phyloP scores from a whole-genome alignment of 2,113 vertebrate genomes.

The Sinocyclocheilus maitianheensis region DNA sequence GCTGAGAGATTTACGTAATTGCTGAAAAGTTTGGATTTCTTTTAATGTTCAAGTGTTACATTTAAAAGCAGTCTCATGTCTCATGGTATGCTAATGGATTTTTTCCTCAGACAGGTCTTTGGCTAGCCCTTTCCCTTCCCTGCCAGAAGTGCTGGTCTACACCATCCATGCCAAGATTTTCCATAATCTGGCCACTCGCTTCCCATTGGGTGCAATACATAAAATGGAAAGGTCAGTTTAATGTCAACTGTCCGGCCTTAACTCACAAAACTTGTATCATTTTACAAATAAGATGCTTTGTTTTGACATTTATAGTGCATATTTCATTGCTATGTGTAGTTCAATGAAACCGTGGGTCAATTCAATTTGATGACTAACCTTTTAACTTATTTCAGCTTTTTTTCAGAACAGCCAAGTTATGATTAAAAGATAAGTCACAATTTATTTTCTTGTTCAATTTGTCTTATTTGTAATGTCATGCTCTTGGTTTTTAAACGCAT shows the following conservation, averaged over 20 bases:
- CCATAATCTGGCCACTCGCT: slow-evolving; percentile 38
- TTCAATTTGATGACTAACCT: slow-evolving; percentile 30
- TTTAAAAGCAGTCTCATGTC: slow-evolving; percentile 58
- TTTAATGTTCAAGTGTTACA: slow-evolving; percentile 60
- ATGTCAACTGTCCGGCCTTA: slow-evolving; percentile 28
- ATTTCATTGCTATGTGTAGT: slow-evolving; percentile 24
- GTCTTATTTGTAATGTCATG: slow-evolving; percentile 24
- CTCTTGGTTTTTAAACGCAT: background rate
- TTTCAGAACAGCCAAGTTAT: slow-evolving; percentile 16
- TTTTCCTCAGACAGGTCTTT: slow-evolving; percentile 61
- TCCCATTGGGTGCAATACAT: slow-evolving; percentile 42
- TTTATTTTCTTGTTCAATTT: background rate
- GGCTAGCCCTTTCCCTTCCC: slow-evolving; percentile 32
- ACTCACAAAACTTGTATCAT: slow-evolving; percentile 27
- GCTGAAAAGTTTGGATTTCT: slow-evolving; percentile 64
- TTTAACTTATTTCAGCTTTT: slow-evolving; percentile 4
- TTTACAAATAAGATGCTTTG: slow-evolving; percentile 39
- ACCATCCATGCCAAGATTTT: slow-evolving; percentile 53
- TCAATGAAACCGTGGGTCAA: slow-evolving; percentile 7
- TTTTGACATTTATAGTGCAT: slow-evolving; percentile 44
- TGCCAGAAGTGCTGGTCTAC: slow-evolving; percentile 25
- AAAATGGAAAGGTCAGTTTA: slow-evolving; percentile 34
- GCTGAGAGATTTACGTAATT: slow-evolving; percentile 64
- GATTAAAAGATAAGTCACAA: slow-evolving; percentile 16
- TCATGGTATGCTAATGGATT: slow-evolving; percentile 61